Evolutionary conservation across 2,113 vertebrate genomes (phyloP), one percentile per base, ranked within the genome.

Genomic region (Nipponia nippon): DNA sequence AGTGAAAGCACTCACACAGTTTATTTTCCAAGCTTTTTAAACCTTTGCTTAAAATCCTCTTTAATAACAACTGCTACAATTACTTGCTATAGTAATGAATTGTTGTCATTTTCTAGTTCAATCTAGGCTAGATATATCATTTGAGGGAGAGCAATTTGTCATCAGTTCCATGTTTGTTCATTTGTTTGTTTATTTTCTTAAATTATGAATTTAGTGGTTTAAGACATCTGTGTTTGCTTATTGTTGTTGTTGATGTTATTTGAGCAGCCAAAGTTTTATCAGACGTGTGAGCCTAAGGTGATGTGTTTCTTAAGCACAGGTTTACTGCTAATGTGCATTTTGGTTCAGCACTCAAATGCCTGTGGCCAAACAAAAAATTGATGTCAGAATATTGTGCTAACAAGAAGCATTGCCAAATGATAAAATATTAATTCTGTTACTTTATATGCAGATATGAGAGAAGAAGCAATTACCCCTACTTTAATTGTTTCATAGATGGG

Each of bases 361-460:
- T 91, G 47, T 83, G 81, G 97, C 96, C 97, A 97, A 95, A 96
- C 69, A 93, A 97, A 96, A 96, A 95, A 69, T 29, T 87, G 29
- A 23, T 95, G 84, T 95, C 94, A 93, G 91, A 96, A 94, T 97
- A 95, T 71, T 97, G 56, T 19, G 36, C 95, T 97, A 98, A 97
- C 92, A 96, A 97, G 96, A 91, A 97, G 77, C 93, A 97, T 34
- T 93, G 97, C 98, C 98, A 98, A 96, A 97, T 97, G 87, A 97
- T 98, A 97, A 98, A 98, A 98, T 98, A 98, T 98, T 98, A 97
- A 98, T 98, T 97, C 50, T 97, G 96, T 98, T 98, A 96, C 81
- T 97, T 98, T 97, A 70, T 88, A 96, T 97, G 95, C 95, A 98
- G 97, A 98, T 97, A 97, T 58, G 92, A 67, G 81, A 95, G 90